Base-by-base conservation (phyloP, 2,888 invertebrate genomes). In the Bibio marci region DNA sequence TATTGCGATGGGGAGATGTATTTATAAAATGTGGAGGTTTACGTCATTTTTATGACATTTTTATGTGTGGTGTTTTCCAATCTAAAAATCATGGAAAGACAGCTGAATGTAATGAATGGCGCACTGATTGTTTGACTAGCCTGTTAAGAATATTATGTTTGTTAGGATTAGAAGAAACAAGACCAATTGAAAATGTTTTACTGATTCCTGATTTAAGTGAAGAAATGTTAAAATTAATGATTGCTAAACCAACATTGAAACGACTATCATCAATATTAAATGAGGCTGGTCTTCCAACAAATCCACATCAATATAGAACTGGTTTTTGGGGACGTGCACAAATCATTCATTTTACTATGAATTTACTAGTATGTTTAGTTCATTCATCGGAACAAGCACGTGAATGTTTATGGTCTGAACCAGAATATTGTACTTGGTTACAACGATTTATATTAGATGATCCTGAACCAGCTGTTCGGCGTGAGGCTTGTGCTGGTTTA, bases 241-340 rank as follows among this genome's bases (percentile, higher is more conserved):
- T 79, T 45, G 80, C 85, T 3, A 81, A 86, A 46, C 70, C 76
- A 28, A 86, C 88, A 0, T 75, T 91, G 56, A 75, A 80, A 34
- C 71, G 88, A 43, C 65, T 92, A 43, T 86, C 87, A 47, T 82
- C 81, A 45, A 88, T 92, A 52, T 63, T 92, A 22, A 80, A 82
- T 52, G 87, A 91, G 58, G 88, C 88, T 37, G 78, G 87, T 12
- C 64, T 80, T 45, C 71, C 85, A 2, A 70, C 80, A 51, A 79
- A 83, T 57, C 77, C 80, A 1, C 80, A 82, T 52, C 82, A 85
- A 46, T 83, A 88, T 52, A 85, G 88, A 57, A 88, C 90, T 41
- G 90, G 91, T 6, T 81, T 91, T 48, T 91, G 90, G 80, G 90
- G 91, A 2, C 67, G 91, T 47, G 83, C 90, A 1, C 91, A 91